These are phyloP conservation scores for Diplolepis rosae DNA, from an alignment of 2,888 invertebrate genomes.

Conservation along the genomic window DNA sequence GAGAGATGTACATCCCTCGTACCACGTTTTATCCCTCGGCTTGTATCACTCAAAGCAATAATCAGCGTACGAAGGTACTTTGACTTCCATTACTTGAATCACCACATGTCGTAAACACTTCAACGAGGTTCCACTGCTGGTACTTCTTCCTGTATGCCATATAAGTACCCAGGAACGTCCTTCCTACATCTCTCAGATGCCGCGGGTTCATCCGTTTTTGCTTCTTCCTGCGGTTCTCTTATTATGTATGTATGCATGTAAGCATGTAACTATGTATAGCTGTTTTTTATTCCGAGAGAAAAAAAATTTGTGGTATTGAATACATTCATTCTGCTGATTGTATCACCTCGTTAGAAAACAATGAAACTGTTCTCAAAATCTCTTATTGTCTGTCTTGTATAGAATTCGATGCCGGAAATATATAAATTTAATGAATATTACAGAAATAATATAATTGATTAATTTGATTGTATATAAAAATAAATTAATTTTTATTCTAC, in stretches of 20 bases:
- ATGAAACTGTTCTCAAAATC: neutral
- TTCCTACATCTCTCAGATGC: conserved; percentile 30
- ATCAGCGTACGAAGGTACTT: conserved; percentile 24
- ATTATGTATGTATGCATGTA: too few species aligned
- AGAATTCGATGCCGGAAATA: neutral
- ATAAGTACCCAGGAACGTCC: conserved; percentile 26
- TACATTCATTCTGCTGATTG: conserved; percentile 8
- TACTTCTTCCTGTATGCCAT: conserved; percentile 28
- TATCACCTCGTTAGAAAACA: conserved; percentile 15
- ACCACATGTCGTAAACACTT: conserved; percentile 31
- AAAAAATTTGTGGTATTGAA: neutral
- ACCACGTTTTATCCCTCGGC: conserved; percentile 14
- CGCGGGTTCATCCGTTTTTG: conserved; percentile 27
- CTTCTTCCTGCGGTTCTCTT: conserved; percentile 12
- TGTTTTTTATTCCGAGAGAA: neutral
- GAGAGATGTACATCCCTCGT: conserved; percentile 1
- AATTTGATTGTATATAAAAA: too few species aligned
- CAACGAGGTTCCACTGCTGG: conserved; percentile 23
- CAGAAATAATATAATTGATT: too few species aligned
- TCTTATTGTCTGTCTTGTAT: neutral
- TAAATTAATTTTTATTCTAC: too few species aligned
- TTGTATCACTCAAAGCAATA: conserved; percentile 32
- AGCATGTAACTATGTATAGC: too few species aligned
- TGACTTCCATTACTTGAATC: conserved; percentile 31
- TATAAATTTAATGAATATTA: too few species aligned